phyloP scores from a whole-genome alignment of 2,797 vertebrate species.

The Pipistrellus pygmaeus region DNA sequence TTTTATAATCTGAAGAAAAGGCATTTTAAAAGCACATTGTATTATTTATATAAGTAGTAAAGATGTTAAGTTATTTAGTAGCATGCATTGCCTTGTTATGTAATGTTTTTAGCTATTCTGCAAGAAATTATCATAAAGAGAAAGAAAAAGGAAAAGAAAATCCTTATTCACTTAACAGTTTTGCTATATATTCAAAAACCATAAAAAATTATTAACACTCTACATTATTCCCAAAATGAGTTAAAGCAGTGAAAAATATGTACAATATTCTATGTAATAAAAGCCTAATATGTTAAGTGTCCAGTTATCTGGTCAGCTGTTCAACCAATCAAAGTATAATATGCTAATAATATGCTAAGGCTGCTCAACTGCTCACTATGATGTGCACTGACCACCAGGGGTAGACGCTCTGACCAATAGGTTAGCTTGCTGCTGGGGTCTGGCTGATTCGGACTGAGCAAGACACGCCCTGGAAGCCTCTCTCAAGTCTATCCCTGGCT shows the following conservation, averaged over 20 bases:
- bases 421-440: too few relatives aligned
- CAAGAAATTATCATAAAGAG: not conserved
- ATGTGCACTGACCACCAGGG: too few relatives aligned
- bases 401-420: too few relatives aligned
- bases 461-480: too few relatives aligned
- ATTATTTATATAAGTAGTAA: constrained; percentile 2
- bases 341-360: too few relatives aligned
- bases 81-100: constrained; percentile 10
- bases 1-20: constrained; percentile 49
- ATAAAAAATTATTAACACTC: not conserved
- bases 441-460: too few relatives aligned
- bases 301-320: too few relatives aligned
- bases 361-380: too few relatives aligned
- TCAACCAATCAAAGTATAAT: too few relatives aligned
- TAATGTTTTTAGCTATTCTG: constrained; percentile 34
- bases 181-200: not conserved
- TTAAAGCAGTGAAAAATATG: not conserved
- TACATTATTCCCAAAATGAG: constrained; percentile 21
- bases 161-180: not conserved
- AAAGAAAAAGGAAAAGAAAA: constrained; percentile 16
- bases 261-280: not conserved
- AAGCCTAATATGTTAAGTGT: too few relatives aligned
- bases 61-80: constrained; percentile 30
- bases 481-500: too few relatives aligned
- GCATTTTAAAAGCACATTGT: not conserved